Evolutionary conservation across 2,113 vertebrate genomes (phyloP), one percentile per base, ranked within the genome.

Genomic region (Alosa alosa): DNA sequence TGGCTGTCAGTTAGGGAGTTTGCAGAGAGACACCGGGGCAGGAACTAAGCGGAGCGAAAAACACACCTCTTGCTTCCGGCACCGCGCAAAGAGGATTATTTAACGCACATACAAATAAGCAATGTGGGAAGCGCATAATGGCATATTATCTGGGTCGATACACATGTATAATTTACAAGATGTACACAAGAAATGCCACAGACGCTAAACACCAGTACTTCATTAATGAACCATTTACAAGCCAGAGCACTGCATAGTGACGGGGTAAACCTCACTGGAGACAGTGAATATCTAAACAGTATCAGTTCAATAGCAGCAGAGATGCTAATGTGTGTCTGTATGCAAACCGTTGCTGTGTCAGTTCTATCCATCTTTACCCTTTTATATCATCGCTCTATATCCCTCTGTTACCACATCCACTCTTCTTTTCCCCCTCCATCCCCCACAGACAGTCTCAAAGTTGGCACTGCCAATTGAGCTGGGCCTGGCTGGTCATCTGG

Each of bases 81-180:
- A 18, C 9, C 31, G 5, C 36, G 11, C 25, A 9, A 25, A 31
- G 11, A 78, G 41, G 39, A 78, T 78, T 39, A 78, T 78, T 31
- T 41, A 31, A 78, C 41, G 72, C 72, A 78, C 31, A 39, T 78
- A 78, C 11, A 78, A 78, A 78, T 78, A 78, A 78, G 72, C 72
- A 39, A 52, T 78, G 72, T 36, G 31, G 72, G 72, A 78, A 78
- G 72, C 11, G 31, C 72, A 4, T 78, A 78, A 78, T 15, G 72
- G 72, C 31, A 39, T 15, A 39, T 78, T 78, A 78, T 78, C 72
- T 78, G 72, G 72, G 72, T 78, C 72, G 13, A 78, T 41, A 78
- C 72, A 78, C 72, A 78, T 78, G 31, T 78, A 78, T 39, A 78
- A 78, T 78, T 78, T 31, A 78, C 72, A 13, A 78, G 36, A 72